Evolutionary conservation across 2,797 vertebrate genomes (phyloP), one percentile per base, ranked within the genome.

Genomic region (Neostethus bicornis): DNA sequence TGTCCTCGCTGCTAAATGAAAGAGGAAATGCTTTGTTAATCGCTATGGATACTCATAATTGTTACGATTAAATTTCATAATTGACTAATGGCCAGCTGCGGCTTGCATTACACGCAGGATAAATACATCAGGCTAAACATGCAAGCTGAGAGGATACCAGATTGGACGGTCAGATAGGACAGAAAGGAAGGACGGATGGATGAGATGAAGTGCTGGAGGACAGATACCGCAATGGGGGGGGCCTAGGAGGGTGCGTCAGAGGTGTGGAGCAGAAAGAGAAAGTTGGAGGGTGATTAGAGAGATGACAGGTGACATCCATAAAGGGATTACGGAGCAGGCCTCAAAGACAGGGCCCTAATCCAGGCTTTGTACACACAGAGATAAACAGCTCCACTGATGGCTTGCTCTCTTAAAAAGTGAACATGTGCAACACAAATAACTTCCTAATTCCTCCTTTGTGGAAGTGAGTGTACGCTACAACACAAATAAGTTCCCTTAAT

Each of bases 281-380:
- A 88, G 86, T 87, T 85, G 85, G 81, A 82, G 80, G 79, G 85
- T 86, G 89, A 90, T 90, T 89, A 85, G 86, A 82, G 81, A 88
- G 88, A 89, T 89, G 90, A 91, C 89, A 90, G 90, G 89, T 91
- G 89, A 90, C 87, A 89, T 89, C 88, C 87, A 86, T 87, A 85
- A 87, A 90, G 84, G 89, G 89, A 90, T 91, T 90, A 91, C 44
- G 59, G 79, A 66, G 80, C 70, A 62, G 86, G 79, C 87, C 85
- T 87, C 85, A 89, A 87, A 89, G 83, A 86, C 87, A 85, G 84
- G 79, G 79, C 76, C 84, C 83, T 91, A 92, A 92, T 91, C 89
- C 90, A 74, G 77, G 79, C 90, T 91, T 91, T 91, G 90, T 90
- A 83, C 77, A 59, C 83, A 58, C 77, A 31, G 82, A 86, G 91